These are phyloP conservation scores for Phoxinus phoxinus DNA, from an alignment of 2,113 vertebrate species.

Conservation along the genomic window DNA sequence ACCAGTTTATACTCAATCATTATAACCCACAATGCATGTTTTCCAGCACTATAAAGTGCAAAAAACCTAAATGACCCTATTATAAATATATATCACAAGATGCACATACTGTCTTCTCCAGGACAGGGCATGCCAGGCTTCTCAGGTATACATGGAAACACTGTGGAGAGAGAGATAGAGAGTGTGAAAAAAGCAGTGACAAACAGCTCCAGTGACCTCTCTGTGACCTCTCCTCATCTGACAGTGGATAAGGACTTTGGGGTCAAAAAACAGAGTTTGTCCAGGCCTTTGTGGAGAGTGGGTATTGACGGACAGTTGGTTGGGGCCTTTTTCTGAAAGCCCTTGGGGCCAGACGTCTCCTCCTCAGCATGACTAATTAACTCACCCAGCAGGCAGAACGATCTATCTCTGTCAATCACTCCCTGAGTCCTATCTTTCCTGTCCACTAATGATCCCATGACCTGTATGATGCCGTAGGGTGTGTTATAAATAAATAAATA, in stretches of 20 bases:
- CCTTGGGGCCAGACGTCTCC: constrained; percentile 25
- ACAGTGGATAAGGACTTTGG: constrained; percentile 22
- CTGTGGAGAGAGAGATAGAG: constrained; percentile 68
- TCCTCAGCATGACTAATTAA: constrained; percentile 27
- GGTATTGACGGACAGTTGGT: constrained; percentile 18
- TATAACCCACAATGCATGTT: background rate
- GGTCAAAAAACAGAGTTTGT: constrained; percentile 36
- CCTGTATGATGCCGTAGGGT: background rate
- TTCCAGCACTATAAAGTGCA: background rate
- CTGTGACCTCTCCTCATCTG: constrained; percentile 25
- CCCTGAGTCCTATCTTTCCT: background rate
- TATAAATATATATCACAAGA: background rate
- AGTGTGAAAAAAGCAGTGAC: background rate
- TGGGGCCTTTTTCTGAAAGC: constrained; percentile 6
- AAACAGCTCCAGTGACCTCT: constrained; percentile 8
- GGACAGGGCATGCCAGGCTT: constrained; percentile 97
- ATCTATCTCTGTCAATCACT: constrained; percentile 41
- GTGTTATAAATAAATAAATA: constrained; percentile 32
- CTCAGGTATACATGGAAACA: constrained; percentile 96
- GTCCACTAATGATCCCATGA: background rate
- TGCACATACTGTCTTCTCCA: constrained; percentile 95
- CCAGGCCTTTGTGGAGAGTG: background rate
- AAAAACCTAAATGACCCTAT: background rate
- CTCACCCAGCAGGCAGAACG: constrained; percentile 19
- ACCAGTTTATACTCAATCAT: background rate